Conservation (phyloP, 2,888 invertebrate genomes). For the Heteromyza rotundicornis region DNA sequence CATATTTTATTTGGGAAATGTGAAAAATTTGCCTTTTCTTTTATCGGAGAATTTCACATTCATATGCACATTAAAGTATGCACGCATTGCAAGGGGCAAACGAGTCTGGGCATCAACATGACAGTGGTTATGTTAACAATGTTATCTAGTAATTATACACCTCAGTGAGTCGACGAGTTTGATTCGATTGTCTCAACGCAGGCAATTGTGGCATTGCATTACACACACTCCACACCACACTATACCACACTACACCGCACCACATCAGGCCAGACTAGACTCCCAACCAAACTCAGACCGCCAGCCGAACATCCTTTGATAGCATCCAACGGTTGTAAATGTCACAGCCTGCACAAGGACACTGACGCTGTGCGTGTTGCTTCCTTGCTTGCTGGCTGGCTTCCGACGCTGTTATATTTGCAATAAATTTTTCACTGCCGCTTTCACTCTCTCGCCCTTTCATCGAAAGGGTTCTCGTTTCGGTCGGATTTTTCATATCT, state of each 20-base stretch:
- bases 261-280: neutral
- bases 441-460: neutral
- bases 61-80: too few species aligned
- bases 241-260: neutral
- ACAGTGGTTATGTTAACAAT: conserved; percentile 36
- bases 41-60: too few species aligned
- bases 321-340: neutral
- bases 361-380: neutral
- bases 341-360: neutral
- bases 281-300: too few species aligned
- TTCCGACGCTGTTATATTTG: neutral
- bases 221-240: neutral
- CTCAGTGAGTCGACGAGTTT: conserved; percentile 54
- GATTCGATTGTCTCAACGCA: conserved; percentile 54
- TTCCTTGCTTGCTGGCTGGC: neutral
- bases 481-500: neutral
- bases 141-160: conserved; percentile 56
- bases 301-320: neutral
- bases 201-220: conserved; percentile 35
- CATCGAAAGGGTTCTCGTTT: neutral
- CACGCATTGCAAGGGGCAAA: too few species aligned
- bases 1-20: too few species aligned
- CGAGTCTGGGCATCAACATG: too few species aligned
- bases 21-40: too few species aligned
- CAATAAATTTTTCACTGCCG: neutral